Evolutionary conservation across 2,797 vertebrate genomes (phyloP).

Genomic region (Vultur gryphus): DNA sequence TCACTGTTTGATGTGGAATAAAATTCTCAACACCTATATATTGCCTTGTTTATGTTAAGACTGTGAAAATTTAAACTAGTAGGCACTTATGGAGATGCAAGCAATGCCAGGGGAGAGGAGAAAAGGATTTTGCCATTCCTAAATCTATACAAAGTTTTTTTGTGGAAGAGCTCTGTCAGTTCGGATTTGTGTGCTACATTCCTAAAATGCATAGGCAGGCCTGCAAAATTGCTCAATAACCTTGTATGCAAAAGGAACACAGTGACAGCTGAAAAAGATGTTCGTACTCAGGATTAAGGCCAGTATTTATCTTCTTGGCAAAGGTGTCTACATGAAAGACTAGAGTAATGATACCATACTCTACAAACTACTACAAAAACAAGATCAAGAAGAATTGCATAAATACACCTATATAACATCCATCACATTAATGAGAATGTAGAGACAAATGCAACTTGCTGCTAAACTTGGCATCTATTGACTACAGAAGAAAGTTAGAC

Average conservation of each 20-base stretch:
- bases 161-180: neutral
- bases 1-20: neutral
- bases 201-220: neutral
- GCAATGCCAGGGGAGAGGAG: neutral
- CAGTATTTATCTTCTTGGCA: conserved; percentile 51
- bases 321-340: conserved; percentile 29
- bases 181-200: neutral
- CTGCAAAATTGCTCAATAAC: neutral
- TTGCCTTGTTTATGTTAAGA: neutral
- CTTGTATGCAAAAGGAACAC: neutral
- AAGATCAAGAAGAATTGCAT: conserved; percentile 56
- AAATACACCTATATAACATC: conserved; percentile 42
- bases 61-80: neutral
- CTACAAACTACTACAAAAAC: conserved; percentile 50
- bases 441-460: conserved; percentile 46
- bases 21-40: neutral
- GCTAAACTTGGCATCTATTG: conserved; percentile 43
- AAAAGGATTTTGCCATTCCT: neutral
- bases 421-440: conserved; percentile 44
- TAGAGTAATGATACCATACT: conserved; percentile 26
- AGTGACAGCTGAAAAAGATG: conserved; percentile 26
- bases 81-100: neutral
- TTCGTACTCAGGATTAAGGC: conserved; percentile 4
- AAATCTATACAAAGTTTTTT: neutral
- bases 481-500: conserved; percentile 22